A percentile compares a stretch with the other conserved stretches of the same genome.
These are phyloP conservation scores for Sylvilagus floridanus DNA, from an alignment of 2,797 vertebrate genomes.

Conservation along the genomic window DNA sequence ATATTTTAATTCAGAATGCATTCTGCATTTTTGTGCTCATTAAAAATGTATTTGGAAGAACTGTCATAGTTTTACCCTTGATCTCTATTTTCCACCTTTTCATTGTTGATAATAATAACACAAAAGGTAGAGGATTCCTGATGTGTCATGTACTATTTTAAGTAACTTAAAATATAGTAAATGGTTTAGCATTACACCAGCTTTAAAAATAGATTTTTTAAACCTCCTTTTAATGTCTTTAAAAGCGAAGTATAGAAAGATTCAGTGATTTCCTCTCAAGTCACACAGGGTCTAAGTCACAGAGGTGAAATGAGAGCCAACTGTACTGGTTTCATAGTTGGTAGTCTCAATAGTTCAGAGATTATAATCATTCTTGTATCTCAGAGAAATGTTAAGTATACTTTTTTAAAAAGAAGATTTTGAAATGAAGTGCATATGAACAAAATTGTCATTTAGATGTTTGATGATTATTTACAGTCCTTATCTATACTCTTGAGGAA, in stretches of 20 bases:
- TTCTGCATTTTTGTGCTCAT: background rate
- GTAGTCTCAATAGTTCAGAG: background rate
- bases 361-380: background rate
- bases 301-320: background rate
- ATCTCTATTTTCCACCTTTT: background rate
- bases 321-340: background rate
- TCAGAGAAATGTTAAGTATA: background rate
- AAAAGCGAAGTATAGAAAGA: background rate
- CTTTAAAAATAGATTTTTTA: background rate
- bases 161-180: background rate
- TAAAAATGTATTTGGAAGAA: background rate
- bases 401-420: background rate
- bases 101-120: background rate
- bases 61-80: background rate
- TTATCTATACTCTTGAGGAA: too few relatives aligned
- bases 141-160: background rate
- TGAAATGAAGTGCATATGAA: too few relatives aligned
- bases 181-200: background rate
- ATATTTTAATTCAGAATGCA: background rate
- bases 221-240: background rate
- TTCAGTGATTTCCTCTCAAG: background rate
- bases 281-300: background rate
- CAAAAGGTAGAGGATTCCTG: background rate
- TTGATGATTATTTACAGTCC: too few relatives aligned
- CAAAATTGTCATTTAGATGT: too few relatives aligned